phyloP scores from a whole-genome alignment of 2,113 vertebrate species.

The Varanus komodoensis region DNA sequence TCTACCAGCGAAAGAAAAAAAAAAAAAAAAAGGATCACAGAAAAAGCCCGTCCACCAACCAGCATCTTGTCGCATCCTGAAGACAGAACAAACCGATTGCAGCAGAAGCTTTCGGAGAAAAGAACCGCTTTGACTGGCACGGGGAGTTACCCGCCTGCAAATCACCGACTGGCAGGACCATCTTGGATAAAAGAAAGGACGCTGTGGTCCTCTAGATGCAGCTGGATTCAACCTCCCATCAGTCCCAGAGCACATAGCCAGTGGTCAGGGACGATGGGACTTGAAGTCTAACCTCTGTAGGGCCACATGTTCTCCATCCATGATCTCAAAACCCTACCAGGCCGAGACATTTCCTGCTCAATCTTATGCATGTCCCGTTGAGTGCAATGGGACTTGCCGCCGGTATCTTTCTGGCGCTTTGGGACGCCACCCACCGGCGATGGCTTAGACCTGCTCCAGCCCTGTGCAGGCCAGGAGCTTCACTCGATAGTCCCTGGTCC shows the following conservation, averaged over 20 bases:
- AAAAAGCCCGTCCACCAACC: not conserved
- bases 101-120: no score
- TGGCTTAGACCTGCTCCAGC: not conserved
- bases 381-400: no score
- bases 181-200: not conserved
- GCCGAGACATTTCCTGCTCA: not conserved
- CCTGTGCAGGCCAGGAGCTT: not conserved
- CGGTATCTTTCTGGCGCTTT: not conserved
- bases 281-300: no score
- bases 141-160: not conserved
- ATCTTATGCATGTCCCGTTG: no score
- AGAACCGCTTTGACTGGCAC: not conserved
- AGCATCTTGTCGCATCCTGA: not conserved
- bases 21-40: not conserved
- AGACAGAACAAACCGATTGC: not conserved
- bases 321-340: not conserved
- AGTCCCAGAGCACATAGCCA: no score
- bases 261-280: no score
- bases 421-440: not conserved
- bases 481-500: no score
- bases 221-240: no score
- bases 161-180: not conserved
- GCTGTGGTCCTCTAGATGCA: no score
- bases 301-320: no score
- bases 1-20: not conserved